Conservation (phyloP, 2,797 vertebrate species). For the Typhlichthys eigenmanni region DNA sequence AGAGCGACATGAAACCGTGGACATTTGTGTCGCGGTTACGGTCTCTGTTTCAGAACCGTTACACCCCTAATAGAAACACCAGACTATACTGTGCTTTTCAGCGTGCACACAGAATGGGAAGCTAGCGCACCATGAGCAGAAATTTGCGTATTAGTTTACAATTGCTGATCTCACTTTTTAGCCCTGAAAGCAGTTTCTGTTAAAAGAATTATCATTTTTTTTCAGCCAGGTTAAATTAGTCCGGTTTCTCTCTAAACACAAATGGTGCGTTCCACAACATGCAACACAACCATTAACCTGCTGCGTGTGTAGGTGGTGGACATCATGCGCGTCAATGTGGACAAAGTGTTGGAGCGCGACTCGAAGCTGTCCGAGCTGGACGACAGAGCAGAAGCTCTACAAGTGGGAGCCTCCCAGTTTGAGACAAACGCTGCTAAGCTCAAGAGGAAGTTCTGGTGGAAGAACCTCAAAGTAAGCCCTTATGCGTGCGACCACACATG, state of each 20-base stretch:
- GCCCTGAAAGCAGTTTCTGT: neutral
- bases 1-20: too few species aligned
- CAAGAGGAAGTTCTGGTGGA: slow-evolving; percentile 93
- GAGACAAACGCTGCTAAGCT: slow-evolving; percentile 91
- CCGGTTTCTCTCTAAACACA: neutral
- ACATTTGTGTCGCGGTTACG: too few species aligned
- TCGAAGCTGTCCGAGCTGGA: slow-evolving; percentile 88
- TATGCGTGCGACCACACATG: slow-evolving; percentile 1
- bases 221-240: too few species aligned
- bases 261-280: neutral
- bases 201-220: too few species aligned
- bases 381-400: slow-evolving; percentile 86
- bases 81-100: too few species aligned
- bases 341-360: slow-evolving; percentile 89
- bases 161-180: neutral
- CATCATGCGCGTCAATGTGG: slow-evolving; percentile 91
- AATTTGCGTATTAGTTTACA: too few species aligned
- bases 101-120: neutral
- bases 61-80: too few species aligned
- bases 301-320: slow-evolving; percentile 81
- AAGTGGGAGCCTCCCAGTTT: slow-evolving; percentile 89
- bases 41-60: too few species aligned
- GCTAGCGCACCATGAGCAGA: too few species aligned
- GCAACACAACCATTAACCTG: neutral
- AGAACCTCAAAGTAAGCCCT: slow-evolving; percentile 80